These are phyloP conservation scores for Hippocampus zosterae DNA, from an alignment of 2,113 vertebrate species.

Conservation along the genomic window DNA sequence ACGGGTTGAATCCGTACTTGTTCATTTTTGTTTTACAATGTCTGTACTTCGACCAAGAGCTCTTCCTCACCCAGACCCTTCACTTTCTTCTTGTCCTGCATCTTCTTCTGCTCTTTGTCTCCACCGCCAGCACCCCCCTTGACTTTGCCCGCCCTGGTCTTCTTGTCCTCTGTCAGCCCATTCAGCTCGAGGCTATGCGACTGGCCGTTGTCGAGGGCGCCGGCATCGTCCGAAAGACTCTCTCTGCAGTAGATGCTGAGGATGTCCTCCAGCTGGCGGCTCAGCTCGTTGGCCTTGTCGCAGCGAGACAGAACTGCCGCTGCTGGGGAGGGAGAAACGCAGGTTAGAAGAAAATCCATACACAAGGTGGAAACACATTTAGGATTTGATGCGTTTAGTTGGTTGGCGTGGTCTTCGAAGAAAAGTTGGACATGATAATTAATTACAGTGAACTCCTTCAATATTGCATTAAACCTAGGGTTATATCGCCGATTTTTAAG, in stretches of 20 bases:
- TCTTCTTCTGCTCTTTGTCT: constrained; percentile 83
- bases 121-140: constrained; percentile 65
- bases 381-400: too few relatives aligned
- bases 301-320: constrained; percentile 41
- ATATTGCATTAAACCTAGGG: too few relatives aligned
- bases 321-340: not conserved
- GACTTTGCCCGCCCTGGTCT: constrained; percentile 70
- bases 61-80: constrained; percentile 84
- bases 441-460: too few relatives aligned
- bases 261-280: constrained; percentile 92
- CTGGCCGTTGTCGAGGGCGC: constrained; percentile 79
- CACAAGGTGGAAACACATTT: not conserved
- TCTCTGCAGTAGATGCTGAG: constrained; percentile 88
- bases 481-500: too few relatives aligned
- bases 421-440: too few relatives aligned
- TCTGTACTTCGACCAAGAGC: too few relatives aligned
- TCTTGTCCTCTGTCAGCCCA: constrained; percentile 63
- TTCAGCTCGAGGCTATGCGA: constrained; percentile 78
- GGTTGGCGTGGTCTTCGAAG: too few relatives aligned
- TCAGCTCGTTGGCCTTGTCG: constrained; percentile 90
- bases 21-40: too few relatives aligned
- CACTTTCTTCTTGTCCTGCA: constrained; percentile 92
- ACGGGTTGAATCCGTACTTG: too few relatives aligned
- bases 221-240: constrained; percentile 68
- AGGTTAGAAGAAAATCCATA: not conserved